phyloP scores from a whole-genome alignment of 2,113 vertebrate genomes.

The Bos indicus region DNA sequence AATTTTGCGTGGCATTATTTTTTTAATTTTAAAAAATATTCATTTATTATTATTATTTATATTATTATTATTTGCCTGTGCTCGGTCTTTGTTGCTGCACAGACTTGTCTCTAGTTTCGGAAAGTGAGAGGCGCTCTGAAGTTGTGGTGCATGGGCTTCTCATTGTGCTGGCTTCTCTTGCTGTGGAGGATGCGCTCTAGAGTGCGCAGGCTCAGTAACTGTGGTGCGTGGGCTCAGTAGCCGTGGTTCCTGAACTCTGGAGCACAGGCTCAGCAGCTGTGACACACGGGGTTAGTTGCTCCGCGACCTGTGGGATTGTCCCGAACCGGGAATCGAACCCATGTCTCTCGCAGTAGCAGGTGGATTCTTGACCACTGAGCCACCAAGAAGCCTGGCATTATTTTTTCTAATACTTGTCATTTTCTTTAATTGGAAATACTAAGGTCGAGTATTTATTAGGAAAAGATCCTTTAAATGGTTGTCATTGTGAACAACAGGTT shows the following conservation, averaged over 20 bases:
- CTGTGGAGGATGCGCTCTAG: fast-evolving
- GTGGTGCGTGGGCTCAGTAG: fast-evolving
- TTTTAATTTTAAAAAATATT: neutral
- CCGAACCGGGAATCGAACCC: neutral
- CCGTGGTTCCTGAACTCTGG: neutral
- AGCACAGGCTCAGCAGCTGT: neutral
- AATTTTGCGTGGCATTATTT: neutral
- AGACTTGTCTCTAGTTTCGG: fast-evolving
- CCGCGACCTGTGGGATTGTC: fast-evolving
- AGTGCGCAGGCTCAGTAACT: fast-evolving
- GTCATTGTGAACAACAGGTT: neutral
- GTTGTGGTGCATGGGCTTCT: fast-evolving
- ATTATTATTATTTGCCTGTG: no score
- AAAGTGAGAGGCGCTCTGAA: fast-evolving
- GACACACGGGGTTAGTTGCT: neutral
- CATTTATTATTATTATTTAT: no score
- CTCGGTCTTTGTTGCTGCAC: neutral
- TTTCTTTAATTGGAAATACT: neutral
- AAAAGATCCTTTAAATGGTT: neutral
- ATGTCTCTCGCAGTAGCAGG: neutral
- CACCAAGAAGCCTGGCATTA: neutral
- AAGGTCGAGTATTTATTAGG: neutral
- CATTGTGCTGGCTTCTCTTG: neutral
- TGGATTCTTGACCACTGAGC: neutral
- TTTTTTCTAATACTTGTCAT: neutral